Evolutionary conservation across 1,140 invertebrate genomes (phyloP), one percentile per base, ranked within the genome.

Genomic region (Pogonomyrmex barbatus): DNA sequence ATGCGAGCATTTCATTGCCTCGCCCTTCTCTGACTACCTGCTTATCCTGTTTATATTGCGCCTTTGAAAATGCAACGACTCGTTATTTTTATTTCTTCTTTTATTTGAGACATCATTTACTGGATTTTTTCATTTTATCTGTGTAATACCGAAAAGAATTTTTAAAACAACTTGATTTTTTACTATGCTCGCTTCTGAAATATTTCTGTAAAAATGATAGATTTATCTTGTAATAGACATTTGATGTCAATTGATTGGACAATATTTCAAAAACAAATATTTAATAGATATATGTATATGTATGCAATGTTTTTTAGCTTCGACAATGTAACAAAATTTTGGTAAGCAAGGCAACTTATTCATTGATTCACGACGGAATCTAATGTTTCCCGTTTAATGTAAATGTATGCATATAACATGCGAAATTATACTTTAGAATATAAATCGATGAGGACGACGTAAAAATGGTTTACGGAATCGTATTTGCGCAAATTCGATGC

Each of bases 21-120:
- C 50, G 36, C 36, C 33, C 67, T 81, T 73, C 79, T 73, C 67
- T 10, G 14, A 24, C 33, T 56, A 67, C 50, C 60, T 47, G 45
- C 39, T 83, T 73, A 71, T 82, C 79, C 67, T 45, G 79, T 83
- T 83, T 73, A 82, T 54, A 73, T 83, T 39, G 52, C 24, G 30
- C 33, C 14, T 47, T 14, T 56, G 79, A 42, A 17, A 82, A 14
- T 58, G 77, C 50, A 82, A 30, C 8, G 24, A 14, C 2, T 47
- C 2, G 14, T 36, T 39, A 58, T 73, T 73, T 71, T 71, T 54
- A 30, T 82, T 58, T 82, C 17, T 73, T 47, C 30, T 73, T 83
- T 12, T 33, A 5, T n/a, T n/a, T 10, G 2, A 73, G 8, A 45
- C 42, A 30, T 4, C 14, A 14, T 71, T 68, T 63, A 24, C n/a